Conservation (phyloP, 1,140 invertebrate species). For the Augochlora pura region DNA sequence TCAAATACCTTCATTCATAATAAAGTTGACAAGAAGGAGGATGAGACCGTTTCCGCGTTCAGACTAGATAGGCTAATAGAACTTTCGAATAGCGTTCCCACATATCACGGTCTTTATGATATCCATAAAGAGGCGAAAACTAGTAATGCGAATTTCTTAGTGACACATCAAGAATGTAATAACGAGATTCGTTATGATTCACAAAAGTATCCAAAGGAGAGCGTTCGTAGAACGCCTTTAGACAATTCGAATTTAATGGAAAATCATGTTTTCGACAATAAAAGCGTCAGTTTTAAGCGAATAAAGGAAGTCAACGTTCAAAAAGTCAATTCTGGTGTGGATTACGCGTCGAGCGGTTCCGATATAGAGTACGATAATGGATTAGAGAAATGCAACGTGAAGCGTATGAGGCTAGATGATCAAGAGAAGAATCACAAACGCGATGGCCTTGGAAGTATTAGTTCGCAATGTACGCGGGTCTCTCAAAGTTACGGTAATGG, state of each 20-base stretch:
- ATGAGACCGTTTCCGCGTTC: conserved; percentile 46
- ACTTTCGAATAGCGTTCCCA: conserved; percentile 62
- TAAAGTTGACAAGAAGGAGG: conserved; percentile 65
- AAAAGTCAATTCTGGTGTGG: conserved; percentile 68
- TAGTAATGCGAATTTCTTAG: conserved; percentile 84
- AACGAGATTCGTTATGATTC: conserved; percentile 83
- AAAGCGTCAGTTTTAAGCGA: conserved; percentile 76
- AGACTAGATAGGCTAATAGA: conserved; percentile 65
- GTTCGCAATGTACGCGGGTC: conserved; percentile 62
- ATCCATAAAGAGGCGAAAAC: conserved; percentile 85
- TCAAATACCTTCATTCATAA: conserved; percentile 73
- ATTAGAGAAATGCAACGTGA: conserved; percentile 77
- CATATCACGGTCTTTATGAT: conserved; percentile 79
- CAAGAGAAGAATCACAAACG: conserved; percentile 78
- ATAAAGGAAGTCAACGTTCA: conserved; percentile 80
- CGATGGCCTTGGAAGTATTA: conserved; percentile 62
- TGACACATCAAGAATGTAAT: conserved; percentile 80
- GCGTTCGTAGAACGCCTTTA: conserved; percentile 70
- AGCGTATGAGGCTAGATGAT: conserved; percentile 78
- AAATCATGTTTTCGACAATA: conserved; percentile 79
- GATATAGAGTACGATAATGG: conserved; percentile 73
- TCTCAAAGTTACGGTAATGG: conserved; percentile 70
- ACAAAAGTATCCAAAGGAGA: conserved; percentile 83
- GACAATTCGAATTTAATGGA: conserved; percentile 78
- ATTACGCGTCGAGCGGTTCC: conserved; percentile 69